phyloP scores from a whole-genome alignment of 2,113 vertebrate genomes.

The Odobenus rosmarus region DNA sequence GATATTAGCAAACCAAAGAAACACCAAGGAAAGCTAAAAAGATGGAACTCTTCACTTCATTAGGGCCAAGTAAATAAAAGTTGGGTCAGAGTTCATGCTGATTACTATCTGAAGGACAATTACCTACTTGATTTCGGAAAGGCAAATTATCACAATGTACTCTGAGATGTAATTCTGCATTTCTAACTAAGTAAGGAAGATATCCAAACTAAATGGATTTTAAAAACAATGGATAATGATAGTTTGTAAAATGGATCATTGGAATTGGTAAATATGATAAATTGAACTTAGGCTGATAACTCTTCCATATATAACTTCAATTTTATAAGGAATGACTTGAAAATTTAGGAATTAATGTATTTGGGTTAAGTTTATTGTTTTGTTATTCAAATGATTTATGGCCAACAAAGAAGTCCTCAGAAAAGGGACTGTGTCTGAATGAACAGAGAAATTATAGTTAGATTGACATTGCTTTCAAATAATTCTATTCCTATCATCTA shows the following conservation, averaged over 20 bases:
- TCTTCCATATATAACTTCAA: not conserved
- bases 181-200: slow-evolving; percentile 14
- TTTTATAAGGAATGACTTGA: not conserved
- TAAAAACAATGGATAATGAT: not conserved
- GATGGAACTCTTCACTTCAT: not conserved
- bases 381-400: slow-evolving; percentile 33
- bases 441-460: not conserved
- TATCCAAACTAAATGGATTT: not conserved
- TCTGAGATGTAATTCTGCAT: not conserved
- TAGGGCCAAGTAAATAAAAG: not conserved
- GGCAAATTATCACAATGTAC: not conserved
- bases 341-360: not conserved
- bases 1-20: not conserved
- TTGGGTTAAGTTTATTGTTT: not conserved
- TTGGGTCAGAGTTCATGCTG: not conserved
- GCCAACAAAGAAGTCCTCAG: not conserved
- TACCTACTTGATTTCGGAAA: not conserved
- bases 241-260: not conserved
- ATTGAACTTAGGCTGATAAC: not conserved
- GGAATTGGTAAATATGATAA: not conserved
- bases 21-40: not conserved
- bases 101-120: not conserved
- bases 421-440: not conserved
- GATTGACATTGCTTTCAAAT: not conserved
- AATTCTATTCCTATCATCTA: not conserved